Base-by-base conservation (phyloP, 2,797 vertebrate species). In the Xerus rutilus region DNA sequence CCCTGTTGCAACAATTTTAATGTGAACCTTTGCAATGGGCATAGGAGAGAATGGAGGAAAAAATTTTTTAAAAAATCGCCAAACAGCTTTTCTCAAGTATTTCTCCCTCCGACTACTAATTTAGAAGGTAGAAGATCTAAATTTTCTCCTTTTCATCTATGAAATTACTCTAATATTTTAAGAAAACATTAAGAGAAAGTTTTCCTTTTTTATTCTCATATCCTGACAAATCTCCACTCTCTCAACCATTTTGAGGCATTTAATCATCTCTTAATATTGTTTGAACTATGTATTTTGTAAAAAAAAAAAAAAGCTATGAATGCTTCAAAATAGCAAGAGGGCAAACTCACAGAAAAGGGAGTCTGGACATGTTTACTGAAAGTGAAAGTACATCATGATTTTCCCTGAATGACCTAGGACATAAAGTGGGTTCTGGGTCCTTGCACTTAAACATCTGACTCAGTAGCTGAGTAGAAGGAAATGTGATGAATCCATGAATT, bases 81-180 rank as follows among this genome's bases (percentile, higher is more conserved):
- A 18, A 59, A 77, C 2, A 79, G 30, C 47, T 49, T 82, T 25
- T 1, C 18, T 94, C 59, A 67, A 1, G 81, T 87, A 30, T 91
- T 81, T 78, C 28, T 86, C 25, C 67, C 62, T 45, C 83, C 62
- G 77, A 83, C 13, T 70, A 18, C 79, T 52, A 30, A 20, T 25
- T 90, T 59, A 86, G 49, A 54, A 86, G 32, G 13, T 10, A 59
- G 47, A 21, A 81, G 39, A 90, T 3, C 0, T 28, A 52, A 17
- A 73, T 91, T 86, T 52, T 94, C 25, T 81, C n/a, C 32, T 67
- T 91, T 84, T 30, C n/a, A 81, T 69, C 43, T 88, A 15, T 70
- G 77, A 69, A 90, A 72, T 83, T 79, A 11, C 11, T 49, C 59
- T 70, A 25, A 49, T 84, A 9, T 83, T 91, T 91, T 73, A 83